Conservation (phyloP, 2,797 vertebrate species). For the Heteromormyrus szaboi region DNA sequence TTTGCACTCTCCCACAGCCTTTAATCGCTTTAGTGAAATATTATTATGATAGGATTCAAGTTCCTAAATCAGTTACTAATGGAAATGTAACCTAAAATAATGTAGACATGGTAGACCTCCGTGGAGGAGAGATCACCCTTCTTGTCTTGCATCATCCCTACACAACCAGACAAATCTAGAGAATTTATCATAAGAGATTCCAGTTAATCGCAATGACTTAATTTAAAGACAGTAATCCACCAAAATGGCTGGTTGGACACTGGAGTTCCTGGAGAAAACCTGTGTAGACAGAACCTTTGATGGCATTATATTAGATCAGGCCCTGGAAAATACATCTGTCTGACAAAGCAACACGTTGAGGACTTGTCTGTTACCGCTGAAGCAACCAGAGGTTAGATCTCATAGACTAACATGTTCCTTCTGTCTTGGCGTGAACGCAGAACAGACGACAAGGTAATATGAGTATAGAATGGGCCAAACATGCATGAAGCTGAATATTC, state of each 20-base stretch:
- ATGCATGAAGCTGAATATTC: neutral
- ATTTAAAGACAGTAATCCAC: neutral
- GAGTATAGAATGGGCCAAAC: neutral
- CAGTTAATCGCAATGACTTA: neutral
- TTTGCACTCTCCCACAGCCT: neutral
- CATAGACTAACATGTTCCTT: neutral
- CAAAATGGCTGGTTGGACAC: neutral
- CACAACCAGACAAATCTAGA: neutral
- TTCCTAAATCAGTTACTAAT: neutral
- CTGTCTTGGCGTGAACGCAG: neutral
- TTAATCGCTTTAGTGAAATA: neutral
- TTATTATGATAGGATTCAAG: neutral
- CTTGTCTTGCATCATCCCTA: neutral
- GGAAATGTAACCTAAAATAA: neutral
- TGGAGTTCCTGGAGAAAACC: neutral
- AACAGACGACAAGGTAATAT: neutral
- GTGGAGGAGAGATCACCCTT: neutral
- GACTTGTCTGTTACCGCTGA: neutral
- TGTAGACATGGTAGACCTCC: neutral
- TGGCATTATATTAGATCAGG: neutral
- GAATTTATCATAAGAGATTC: neutral
- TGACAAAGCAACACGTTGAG: neutral
- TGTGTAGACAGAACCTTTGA: neutral
- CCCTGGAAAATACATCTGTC: neutral
- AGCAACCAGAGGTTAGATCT: neutral